Base-by-base conservation (phyloP, 2,888 invertebrate genomes). In the Leptura quadrifasciata region DNA sequence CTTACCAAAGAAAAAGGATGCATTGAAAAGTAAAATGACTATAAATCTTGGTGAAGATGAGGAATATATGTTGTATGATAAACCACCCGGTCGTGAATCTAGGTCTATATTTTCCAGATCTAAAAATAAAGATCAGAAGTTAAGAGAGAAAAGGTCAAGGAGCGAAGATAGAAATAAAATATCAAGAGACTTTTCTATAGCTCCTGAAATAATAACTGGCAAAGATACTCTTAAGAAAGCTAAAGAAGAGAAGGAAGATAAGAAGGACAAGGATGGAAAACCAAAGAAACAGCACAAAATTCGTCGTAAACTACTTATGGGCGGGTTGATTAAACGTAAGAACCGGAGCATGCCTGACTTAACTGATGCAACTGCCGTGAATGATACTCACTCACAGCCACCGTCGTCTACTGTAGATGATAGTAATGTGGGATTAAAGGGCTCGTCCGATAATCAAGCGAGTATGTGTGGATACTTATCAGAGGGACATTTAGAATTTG, bases 311-410 rank as follows among this genome's bases (percentile, higher is more conserved):
- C 88, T 97, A 2, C 87, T 97, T 8, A 97, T 97, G 96, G 97
- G 97, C 15, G 97, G 97, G 1, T 90, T 97, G 70, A 96, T 97
- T 70, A 92, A 95, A 77, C 91, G 97, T 35, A 97, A 97, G 88
- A 97, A 97, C 86, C 91, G 97, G 80, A 96, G 96, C 72, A 96
- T 97, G 96, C 97, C 97, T 0, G 97, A 97, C 90, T 90, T 97
- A 65, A 94, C 97, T 0, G 97, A 97, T 87, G 94, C 94, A 0
- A 94, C 94, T 65, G 92, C 91, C 80, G 92, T 90, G 10, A 91
- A 91, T 67, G 81, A 84, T 24, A 75, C 72, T 47, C 72, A 67
- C 52, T 89, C 90, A 65, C 85, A 90, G 10, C 85, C 87, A 79
- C 91, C 88, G 18, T 89, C 88, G 63, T 90, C 90, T 18, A 92